Evolutionary conservation across 2,797 vertebrate species (phyloP).

Genomic region (Aplochiton taeniatus): DNA sequence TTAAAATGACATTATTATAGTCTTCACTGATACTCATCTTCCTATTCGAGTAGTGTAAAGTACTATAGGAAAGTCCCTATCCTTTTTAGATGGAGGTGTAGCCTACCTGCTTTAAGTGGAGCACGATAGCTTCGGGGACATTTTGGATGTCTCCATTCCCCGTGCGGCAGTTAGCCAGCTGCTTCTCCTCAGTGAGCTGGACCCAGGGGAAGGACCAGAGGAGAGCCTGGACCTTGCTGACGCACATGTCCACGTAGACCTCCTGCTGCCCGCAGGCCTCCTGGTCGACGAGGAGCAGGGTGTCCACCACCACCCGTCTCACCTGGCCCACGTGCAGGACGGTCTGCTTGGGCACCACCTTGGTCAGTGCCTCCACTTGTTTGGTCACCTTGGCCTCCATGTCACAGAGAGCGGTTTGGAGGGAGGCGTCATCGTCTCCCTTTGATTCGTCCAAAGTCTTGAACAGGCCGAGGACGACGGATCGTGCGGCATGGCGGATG

Average conservation of each 20-base stretch:
- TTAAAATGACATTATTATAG: too few species aligned
- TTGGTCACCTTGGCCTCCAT: neutral
- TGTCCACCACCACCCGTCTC: too few species aligned
- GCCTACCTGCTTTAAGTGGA: too few species aligned
- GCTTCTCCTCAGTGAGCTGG: neutral
- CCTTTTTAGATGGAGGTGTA: too few species aligned
- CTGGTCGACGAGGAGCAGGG: neutral
- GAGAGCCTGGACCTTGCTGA: constrained; percentile 1
- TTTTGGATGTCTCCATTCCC: too few species aligned
- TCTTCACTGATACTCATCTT: too few species aligned
- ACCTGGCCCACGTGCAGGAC: neutral
- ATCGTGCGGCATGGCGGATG: too few species aligned
- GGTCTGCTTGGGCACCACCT: neutral
- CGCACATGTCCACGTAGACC: neutral
- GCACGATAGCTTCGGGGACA: too few species aligned
- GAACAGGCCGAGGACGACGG: too few species aligned
- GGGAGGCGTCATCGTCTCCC: neutral
- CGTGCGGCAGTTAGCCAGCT: neutral
- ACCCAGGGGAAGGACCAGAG: neutral
- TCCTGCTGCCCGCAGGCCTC: neutral
- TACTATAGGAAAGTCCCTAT: too few species aligned
- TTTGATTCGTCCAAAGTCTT: too few species aligned
- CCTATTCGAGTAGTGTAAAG: too few species aligned
- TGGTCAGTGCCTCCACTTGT: neutral
- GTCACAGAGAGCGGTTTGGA: neutral